Evolutionary conservation across 2,797 vertebrate genomes (phyloP).

Genomic region (Spinus pinus): DNA sequence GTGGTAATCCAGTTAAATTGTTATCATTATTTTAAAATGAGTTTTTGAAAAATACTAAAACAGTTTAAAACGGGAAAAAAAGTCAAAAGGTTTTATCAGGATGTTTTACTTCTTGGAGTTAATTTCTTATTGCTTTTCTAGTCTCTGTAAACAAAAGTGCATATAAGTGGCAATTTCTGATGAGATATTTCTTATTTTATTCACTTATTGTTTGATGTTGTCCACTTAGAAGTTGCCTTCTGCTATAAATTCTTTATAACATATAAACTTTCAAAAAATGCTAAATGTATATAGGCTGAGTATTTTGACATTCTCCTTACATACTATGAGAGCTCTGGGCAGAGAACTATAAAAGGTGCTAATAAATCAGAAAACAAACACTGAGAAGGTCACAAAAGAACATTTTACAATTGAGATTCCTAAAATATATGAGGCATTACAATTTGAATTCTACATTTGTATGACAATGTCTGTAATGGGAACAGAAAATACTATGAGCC

Average conservation of each 20-base stretch:
- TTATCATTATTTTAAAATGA: not conserved
- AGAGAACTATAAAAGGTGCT: not conserved
- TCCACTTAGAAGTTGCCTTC: not conserved
- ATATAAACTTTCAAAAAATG: not conserved
- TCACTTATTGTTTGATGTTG: not conserved
- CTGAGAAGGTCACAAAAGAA: not conserved
- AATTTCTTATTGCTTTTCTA: not conserved
- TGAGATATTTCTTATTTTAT: not conserved
- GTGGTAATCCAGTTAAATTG: not conserved
- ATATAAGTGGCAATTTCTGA: not conserved
- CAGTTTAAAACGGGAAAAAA: not conserved
- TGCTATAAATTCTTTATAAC: not conserved
- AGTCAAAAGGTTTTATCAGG: not conserved
- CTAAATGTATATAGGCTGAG: not conserved
- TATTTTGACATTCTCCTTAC: not conserved
- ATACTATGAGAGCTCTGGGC: not conserved
- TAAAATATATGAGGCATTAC: not conserved
- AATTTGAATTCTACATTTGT: slow-evolving; percentile 9
- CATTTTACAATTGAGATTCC: not conserved
- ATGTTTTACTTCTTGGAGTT: not conserved
- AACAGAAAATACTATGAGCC: not conserved
- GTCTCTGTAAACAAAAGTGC: not conserved
- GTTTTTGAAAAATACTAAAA: not conserved
- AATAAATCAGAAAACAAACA: not conserved
- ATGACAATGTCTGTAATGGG: not conserved